Conservation (phyloP, 1,140 invertebrate species). For the Spodoptera litura region DNA sequence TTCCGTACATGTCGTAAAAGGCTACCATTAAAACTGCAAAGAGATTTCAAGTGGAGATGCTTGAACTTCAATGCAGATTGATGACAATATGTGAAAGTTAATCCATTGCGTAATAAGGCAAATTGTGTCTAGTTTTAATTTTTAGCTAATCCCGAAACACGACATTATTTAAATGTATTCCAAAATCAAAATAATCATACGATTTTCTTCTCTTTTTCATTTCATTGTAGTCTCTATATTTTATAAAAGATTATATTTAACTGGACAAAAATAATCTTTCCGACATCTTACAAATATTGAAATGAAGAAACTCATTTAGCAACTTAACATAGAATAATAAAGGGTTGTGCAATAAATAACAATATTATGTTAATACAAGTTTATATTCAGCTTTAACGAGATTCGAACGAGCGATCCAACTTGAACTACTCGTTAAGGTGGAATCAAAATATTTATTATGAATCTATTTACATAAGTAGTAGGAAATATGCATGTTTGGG, state of each 20-base stretch:
- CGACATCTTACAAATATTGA: slow-evolving; percentile 34
- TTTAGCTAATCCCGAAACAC: too few species aligned
- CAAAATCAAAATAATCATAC: too few species aligned
- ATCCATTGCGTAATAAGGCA: too few species aligned
- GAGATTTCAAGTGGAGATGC: too few species aligned
- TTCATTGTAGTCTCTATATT: background rate
- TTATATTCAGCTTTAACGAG: slow-evolving; percentile 75
- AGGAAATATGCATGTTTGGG: slow-evolving; percentile 69
- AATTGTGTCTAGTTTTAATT: too few species aligned
- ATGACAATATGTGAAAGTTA: too few species aligned
- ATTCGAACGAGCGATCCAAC: slow-evolving; percentile 65
- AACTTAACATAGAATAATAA: slow-evolving; percentile 62
- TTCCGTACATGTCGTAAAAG: background rate
- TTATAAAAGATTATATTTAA: background rate
- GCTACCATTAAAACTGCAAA: background rate
- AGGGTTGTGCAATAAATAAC: slow-evolving; percentile 72
- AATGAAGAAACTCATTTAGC: slow-evolving; percentile 49
- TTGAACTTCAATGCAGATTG: too few species aligned
- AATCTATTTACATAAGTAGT: slow-evolving; percentile 81
- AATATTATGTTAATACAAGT: slow-evolving; percentile 74
- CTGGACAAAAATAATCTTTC: background rate
- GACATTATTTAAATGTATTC: too few species aligned
- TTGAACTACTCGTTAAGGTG: slow-evolving; percentile 77
- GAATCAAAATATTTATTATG: slow-evolving; percentile 83
- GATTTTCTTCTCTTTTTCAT: background rate